phyloP scores from a whole-genome alignment of 2,113 vertebrate genomes.

The Todiramphus chloris region DNA sequence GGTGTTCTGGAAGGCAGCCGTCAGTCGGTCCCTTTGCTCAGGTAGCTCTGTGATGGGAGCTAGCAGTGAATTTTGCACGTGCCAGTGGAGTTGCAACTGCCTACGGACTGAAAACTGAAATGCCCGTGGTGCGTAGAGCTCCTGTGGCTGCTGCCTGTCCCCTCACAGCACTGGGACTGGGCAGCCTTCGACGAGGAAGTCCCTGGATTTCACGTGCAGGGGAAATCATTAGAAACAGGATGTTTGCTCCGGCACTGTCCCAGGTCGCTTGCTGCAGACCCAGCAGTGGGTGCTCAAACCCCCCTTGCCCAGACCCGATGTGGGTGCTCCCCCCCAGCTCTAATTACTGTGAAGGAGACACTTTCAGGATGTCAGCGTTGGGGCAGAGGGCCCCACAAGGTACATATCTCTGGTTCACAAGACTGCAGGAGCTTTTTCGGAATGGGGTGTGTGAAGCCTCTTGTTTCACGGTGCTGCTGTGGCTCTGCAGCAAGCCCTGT shows the following conservation, averaged over 20 bases:
- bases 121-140: fast-evolving
- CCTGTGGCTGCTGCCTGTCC: neutral
- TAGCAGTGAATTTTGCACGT: fast-evolving
- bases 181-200: neutral
- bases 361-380: neutral
- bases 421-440: neutral
- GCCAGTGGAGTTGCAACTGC: neutral
- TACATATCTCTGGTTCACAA: neutral
- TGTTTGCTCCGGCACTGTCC: neutral
- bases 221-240: neutral
- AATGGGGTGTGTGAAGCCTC: neutral
- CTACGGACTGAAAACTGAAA: neutral
- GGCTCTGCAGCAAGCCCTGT: fast-evolving
- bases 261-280: neutral
- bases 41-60: neutral
- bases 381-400: neutral
- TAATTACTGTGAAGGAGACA: neutral
- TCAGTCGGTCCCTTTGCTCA: fast-evolving
- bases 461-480: fast-evolving
- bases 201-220: neutral
- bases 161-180: neutral
- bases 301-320: neutral
- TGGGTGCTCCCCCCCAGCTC: neutral
- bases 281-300: fast-evolving
- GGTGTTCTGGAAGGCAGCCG: neutral